Percentiles rank a stretch among this genome's conserved stretches.
Evolutionary conservation across 2,797 vertebrate species (phyloP).

Genomic region (Neomorphus geoffroyi): DNA sequence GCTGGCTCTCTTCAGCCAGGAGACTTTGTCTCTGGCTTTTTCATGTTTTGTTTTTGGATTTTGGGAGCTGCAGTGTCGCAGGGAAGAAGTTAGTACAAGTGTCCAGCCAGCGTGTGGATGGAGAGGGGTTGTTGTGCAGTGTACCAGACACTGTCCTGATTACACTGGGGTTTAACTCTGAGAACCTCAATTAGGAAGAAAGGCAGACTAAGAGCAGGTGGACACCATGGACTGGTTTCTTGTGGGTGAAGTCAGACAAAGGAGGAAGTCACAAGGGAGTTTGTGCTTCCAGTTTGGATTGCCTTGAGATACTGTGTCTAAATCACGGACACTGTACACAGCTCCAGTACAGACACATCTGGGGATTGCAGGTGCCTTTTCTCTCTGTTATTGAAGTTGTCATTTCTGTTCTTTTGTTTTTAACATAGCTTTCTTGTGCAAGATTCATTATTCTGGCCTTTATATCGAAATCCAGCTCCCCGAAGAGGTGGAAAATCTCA

Average conservation of each 20-base stretch:
- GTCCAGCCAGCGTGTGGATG: background rate
- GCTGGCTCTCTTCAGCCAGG: conserved; percentile 33
- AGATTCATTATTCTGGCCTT: conserved; percentile 3
- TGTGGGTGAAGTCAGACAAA: background rate
- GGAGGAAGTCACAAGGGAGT: background rate
- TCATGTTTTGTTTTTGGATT: conserved; percentile 5
- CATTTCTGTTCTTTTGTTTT: background rate
- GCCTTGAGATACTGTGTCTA: background rate
- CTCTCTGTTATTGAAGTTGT: background rate
- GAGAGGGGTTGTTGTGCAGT: background rate
- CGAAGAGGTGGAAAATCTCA: background rate
- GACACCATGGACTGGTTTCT: background rate
- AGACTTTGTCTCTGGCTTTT: conserved; percentile 12
- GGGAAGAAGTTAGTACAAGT: background rate
- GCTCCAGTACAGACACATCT: background rate
- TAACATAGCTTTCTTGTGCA: background rate
- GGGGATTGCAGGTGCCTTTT: conserved; percentile 11
- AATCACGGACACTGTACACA: background rate
- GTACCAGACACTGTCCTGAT: background rate
- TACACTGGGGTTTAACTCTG: background rate
- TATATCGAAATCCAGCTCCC: background rate
- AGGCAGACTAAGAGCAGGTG: background rate
- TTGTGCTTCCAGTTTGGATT: background rate
- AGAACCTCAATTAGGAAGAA: background rate
- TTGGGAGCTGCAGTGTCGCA: background rate